Evolutionary conservation across 2,113 vertebrate species (phyloP).

Genomic region (Dicerorhinus sumatrensis): DNA sequence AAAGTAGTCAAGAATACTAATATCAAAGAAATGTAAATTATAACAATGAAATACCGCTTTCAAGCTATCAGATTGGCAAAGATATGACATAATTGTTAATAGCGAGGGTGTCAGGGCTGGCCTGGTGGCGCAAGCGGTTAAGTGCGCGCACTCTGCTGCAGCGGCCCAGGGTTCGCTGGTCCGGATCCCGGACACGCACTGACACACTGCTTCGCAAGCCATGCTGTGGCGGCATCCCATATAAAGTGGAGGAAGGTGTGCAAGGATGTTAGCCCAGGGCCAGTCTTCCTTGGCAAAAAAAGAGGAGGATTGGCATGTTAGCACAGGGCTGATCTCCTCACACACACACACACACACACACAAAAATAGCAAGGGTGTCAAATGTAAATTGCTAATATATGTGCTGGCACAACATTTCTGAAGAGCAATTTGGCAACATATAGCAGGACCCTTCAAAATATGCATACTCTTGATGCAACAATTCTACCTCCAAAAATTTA

Average conservation of each 20-base stretch:
- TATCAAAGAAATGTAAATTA: slow-evolving; percentile 6
- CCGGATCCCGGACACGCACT: too few relatives aligned
- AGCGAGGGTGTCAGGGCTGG: background rate
- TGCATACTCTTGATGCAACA: background rate
- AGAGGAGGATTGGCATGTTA: too few relatives aligned
- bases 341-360: too few relatives aligned
- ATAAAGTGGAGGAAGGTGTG: too few relatives aligned
- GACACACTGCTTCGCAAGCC: too few relatives aligned
- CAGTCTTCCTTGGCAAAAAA: too few relatives aligned
- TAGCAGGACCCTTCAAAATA: background rate
- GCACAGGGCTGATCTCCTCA: too few relatives aligned
- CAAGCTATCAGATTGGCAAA: background rate
- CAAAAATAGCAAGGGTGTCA: background rate
- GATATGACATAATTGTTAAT: background rate
- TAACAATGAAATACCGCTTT: slow-evolving; percentile 2
- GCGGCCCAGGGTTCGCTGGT: too few relatives aligned
- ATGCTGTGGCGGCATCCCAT: too few relatives aligned
- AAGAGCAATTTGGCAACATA: background rate
- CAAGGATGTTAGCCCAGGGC: too few relatives aligned
- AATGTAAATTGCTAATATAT: background rate
- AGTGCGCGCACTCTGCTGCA: too few relatives aligned
- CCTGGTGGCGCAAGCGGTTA: too few relatives aligned
- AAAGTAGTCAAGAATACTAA: background rate
- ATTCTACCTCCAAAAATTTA: slow-evolving; percentile 39
- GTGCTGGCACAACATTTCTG: background rate